Percentiles rank a stretch among this genome's conserved stretches.
These are phyloP conservation scores for Bubo bubo DNA, from an alignment of 2,113 vertebrate genomes.

Conservation along the genomic window DNA sequence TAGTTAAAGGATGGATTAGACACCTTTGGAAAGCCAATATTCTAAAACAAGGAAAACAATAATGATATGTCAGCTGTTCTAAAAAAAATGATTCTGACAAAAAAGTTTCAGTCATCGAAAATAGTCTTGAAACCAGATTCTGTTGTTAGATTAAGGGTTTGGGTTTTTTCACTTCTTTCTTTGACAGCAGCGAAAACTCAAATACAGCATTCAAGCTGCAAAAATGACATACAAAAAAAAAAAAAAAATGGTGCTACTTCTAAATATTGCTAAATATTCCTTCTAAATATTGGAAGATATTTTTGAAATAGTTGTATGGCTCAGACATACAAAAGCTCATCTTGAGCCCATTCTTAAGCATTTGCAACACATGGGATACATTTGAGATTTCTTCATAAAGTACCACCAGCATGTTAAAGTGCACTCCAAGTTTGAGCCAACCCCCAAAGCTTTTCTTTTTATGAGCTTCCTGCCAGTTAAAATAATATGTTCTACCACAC, in stretches of 20 bases:
- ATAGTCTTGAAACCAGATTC: conserved; percentile 38
- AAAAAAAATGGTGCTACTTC: conserved; percentile 47
- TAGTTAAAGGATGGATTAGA: background rate
- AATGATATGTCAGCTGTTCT: conserved; percentile 22
- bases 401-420: conserved; percentile 10
- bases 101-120: conserved; percentile 30
- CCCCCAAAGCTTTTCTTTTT: conserved; percentile 49
- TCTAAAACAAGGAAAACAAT: conserved; percentile 32
- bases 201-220: conserved; percentile 34
- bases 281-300: background rate
- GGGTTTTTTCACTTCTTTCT: background rate
- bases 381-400: conserved; percentile 54
- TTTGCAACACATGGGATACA: conserved; percentile 63
- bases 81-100: background rate
- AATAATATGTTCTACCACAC: conserved; percentile 37
- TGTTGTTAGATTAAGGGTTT: background rate
- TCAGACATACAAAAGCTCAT: conserved; percentile 44
- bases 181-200: background rate
- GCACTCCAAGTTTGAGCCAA: conserved; percentile 8
- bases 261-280: too few relatives aligned
- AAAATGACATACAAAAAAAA: conserved; percentile 54
- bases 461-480: conserved; percentile 51
- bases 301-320: background rate
- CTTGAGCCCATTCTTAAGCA: conserved; percentile 17
- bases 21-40: background rate